Conservation (phyloP, 1,140 invertebrate species). For the Melanaphis sacchari region DNA sequence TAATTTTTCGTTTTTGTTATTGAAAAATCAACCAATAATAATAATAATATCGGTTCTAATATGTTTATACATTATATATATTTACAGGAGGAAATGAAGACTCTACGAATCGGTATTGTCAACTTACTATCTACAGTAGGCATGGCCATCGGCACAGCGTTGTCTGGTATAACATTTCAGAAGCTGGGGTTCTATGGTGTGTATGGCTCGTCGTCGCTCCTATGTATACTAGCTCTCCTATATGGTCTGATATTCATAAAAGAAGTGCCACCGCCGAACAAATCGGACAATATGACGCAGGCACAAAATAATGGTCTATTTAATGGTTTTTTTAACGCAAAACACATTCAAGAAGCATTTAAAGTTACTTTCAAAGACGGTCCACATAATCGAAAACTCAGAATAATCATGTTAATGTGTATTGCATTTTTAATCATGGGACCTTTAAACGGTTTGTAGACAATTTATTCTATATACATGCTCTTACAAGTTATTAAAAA, state of each 20-base stretch:
- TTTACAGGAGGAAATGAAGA: conserved; percentile 71
- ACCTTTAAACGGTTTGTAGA: conserved; percentile 75
- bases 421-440: conserved; percentile 84
- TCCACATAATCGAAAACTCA: conserved; percentile 73
- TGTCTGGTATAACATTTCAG: conserved; percentile 64
- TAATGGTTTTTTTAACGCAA: conserved; percentile 72
- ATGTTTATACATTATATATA: not conserved
- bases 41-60: not conserved
- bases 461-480: not conserved
- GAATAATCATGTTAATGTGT: conserved; percentile 78
- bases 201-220: conserved; percentile 74
- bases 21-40: no score
- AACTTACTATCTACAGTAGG: conserved; percentile 82
- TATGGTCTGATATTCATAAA: conserved; percentile 74
- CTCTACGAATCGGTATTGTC: conserved; percentile 81
- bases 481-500: not conserved
- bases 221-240: conserved; percentile 75
- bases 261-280: conserved; percentile 63
- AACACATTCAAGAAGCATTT: conserved; percentile 76
- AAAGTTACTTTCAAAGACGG: conserved; percentile 77
- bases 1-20: no score
- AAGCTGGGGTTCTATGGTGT: conserved; percentile 82
- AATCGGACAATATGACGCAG: conserved; percentile 52
- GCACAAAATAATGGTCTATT: conserved; percentile 62
- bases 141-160: conserved; percentile 69